Percentiles rank a stretch among this genome's conserved stretches.
Evolutionary conservation across 1,140 invertebrate species (phyloP).

Genomic region (Hylyphantes graminicola): DNA sequence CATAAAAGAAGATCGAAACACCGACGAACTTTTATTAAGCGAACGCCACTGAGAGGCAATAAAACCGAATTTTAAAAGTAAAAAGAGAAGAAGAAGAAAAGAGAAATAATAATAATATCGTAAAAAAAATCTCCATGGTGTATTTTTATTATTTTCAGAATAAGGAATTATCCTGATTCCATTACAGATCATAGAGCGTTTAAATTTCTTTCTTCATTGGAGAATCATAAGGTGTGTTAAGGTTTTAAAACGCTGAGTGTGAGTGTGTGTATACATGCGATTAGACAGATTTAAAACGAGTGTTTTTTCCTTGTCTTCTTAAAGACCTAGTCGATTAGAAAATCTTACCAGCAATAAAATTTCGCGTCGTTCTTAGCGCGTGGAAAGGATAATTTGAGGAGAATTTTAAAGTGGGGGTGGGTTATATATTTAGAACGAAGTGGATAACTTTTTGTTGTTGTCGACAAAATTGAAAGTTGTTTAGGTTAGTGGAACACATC

Average conservation of each 20-base stretch:
- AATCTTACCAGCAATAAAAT: slow-evolving; percentile 56
- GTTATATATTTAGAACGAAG: slow-evolving; percentile 1
- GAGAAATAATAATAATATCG: slow-evolving; percentile 27
- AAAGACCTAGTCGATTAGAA: slow-evolving; percentile 57
- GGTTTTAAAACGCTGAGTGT: slow-evolving; percentile 45
- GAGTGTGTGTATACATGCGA: slow-evolving; percentile 59
- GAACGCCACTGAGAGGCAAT: slow-evolving; percentile 42
- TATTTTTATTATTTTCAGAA: slow-evolving; percentile 7
- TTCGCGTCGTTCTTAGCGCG: slow-evolving; percentile 43
- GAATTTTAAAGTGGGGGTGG: slow-evolving; percentile 40
- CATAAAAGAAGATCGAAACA: slow-evolving; percentile 31
- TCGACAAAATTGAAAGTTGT: background rate
- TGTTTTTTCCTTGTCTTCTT: slow-evolving; percentile 44
- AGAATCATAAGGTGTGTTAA: slow-evolving; percentile 15
- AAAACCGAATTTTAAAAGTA: slow-evolving; percentile 52
- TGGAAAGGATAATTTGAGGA: slow-evolving; percentile 39
- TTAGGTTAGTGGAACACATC: no score
- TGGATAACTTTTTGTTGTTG: background rate
- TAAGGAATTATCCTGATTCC: slow-evolving; percentile 57
- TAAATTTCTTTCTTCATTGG: slow-evolving; percentile 59
- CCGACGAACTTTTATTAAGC: slow-evolving; percentile 54
- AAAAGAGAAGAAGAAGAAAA: slow-evolving; percentile 23
- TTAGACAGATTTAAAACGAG: slow-evolving; percentile 57
- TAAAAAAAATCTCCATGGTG: slow-evolving; percentile 7
- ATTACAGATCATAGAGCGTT: slow-evolving; percentile 59